Conservation (phyloP, 2,113 vertebrate genomes). For the Microcebus griseorufus region DNA sequence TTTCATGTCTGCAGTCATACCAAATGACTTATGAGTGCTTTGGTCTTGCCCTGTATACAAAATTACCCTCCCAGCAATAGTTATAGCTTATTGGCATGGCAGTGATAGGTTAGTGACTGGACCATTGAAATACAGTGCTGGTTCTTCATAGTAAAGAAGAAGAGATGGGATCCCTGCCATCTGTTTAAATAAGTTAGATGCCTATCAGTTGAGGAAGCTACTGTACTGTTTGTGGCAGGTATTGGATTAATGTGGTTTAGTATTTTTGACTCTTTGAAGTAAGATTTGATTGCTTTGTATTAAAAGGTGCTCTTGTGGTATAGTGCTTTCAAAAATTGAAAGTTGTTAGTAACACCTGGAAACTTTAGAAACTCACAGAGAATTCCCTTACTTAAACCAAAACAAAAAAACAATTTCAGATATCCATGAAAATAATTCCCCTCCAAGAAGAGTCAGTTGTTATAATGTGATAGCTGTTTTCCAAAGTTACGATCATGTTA, state of each 20-base stretch:
- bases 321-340: slow-evolving; percentile 17
- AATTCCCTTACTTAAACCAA: slow-evolving; percentile 5
- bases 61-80: slow-evolving; percentile 27
- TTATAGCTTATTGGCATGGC: neutral
- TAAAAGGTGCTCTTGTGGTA: slow-evolving; percentile 10
- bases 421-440: neutral
- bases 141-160: slow-evolving; percentile 64
- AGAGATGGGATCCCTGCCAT: neutral
- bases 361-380: neutral
- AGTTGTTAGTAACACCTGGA: neutral
- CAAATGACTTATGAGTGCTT: slow-evolving; percentile 45
- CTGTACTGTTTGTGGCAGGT: neutral
- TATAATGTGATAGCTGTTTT: slow-evolving; percentile 16
- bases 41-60: slow-evolving; percentile 58
- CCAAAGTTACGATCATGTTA: neutral
- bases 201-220: neutral
- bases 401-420: neutral
- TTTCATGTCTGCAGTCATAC: neutral
- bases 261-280: slow-evolving; percentile 40
- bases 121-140: slow-evolving; percentile 36
- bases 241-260: neutral
- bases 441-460: neutral
- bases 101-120: neutral
- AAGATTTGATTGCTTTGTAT: slow-evolving; percentile 11
- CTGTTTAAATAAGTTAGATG: neutral